A percentile compares a stretch with the other conserved stretches of the same genome.
Evolutionary conservation across 2,113 vertebrate genomes (phyloP).

Genomic region (Ptychochromis oligacanthus): DNA sequence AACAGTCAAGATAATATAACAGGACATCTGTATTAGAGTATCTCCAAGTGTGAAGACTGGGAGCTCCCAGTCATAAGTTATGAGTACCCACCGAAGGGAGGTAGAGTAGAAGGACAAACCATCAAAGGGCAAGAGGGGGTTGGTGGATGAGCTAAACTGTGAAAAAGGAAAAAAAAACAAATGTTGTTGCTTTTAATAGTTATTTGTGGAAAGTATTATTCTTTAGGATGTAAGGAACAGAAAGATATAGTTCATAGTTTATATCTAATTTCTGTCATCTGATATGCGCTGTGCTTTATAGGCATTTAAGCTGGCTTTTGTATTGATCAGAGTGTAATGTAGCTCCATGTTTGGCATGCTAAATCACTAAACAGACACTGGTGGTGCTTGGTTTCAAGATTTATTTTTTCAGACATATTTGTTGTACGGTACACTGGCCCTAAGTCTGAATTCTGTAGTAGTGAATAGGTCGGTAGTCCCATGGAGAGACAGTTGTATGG

Average conservation of each 20-base stretch:
- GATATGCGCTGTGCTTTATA: conserved; percentile 37
- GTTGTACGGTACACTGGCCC: conserved; percentile 32
- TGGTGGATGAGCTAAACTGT: background rate
- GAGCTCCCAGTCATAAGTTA: background rate
- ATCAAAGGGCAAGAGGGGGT: background rate
- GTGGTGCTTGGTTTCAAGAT: conserved; percentile 67
- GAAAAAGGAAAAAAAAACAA: background rate
- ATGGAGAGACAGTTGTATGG: conserved; percentile 50
- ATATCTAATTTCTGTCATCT: conserved; percentile 29
- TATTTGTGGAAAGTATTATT: background rate
- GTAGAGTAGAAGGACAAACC: background rate
- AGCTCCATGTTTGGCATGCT: conserved; percentile 27
- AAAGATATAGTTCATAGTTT: conserved; percentile 21
- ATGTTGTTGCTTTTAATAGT: background rate
- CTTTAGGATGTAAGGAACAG: conserved; percentile 2
- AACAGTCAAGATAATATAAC: background rate
- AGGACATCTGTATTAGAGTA: background rate
- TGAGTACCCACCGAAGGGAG: background rate
- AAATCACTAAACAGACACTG: conserved; percentile 44
- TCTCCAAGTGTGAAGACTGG: background rate
- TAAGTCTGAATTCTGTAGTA: conserved; percentile 36
- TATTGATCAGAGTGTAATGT: conserved; percentile 58
- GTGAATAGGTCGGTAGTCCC: conserved; percentile 54
- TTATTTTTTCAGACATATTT: conserved; percentile 62
- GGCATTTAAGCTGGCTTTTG: conserved; percentile 29